These are phyloP conservation scores for Hyles euphorbiae DNA, from an alignment of 1,140 invertebrate species.

Conservation along the genomic window DNA sequence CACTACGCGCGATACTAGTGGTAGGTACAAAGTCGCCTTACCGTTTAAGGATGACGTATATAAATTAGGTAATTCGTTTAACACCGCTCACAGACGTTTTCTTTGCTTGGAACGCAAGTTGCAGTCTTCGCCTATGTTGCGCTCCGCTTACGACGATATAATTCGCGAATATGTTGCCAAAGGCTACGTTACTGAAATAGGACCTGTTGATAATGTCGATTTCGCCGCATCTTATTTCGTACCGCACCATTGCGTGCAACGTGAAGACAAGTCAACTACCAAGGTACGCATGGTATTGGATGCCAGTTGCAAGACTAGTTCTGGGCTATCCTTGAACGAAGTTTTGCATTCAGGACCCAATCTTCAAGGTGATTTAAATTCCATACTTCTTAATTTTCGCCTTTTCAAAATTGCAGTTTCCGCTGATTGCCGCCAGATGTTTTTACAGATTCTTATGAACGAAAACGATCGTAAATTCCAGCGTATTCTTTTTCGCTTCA, in stretches of 20 bases:
- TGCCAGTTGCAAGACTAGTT: constrained; percentile 23
- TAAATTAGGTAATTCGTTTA: constrained; percentile 10
- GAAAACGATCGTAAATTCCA: constrained; percentile 15
- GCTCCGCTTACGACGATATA: constrained; percentile 14
- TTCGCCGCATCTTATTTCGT: constrained; percentile 16
- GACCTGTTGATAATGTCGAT: neutral
- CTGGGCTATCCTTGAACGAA: constrained; percentile 26
- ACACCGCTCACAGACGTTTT: constrained; percentile 13
- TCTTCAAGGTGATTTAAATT: constrained; percentile 13
- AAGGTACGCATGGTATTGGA: constrained; percentile 24
- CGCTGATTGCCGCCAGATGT: constrained; percentile 18
- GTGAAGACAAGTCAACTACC: constrained; percentile 15
- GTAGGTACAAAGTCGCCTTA: constrained; percentile 6
- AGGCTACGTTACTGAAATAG: constrained; percentile 11
- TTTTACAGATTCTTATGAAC: constrained; percentile 14
- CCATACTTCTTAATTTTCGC: constrained; percentile 18
- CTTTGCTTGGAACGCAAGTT: constrained; percentile 15
- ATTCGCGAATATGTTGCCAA: constrained; percentile 22
- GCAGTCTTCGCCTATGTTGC: constrained; percentile 9
- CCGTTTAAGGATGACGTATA: constrained; percentile 15
- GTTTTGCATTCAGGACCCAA: constrained; percentile 26
- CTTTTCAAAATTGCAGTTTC: constrained; percentile 12
- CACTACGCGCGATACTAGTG: constrained; percentile 16
- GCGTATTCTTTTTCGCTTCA: constrained; percentile 12
- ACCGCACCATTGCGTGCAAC: constrained; percentile 25